Percentiles rank a stretch among this genome's conserved stretches.
Evolutionary conservation across 92 coral and sea anemone species (phyloP).

Genomic region (Montipora capitata): DNA sequence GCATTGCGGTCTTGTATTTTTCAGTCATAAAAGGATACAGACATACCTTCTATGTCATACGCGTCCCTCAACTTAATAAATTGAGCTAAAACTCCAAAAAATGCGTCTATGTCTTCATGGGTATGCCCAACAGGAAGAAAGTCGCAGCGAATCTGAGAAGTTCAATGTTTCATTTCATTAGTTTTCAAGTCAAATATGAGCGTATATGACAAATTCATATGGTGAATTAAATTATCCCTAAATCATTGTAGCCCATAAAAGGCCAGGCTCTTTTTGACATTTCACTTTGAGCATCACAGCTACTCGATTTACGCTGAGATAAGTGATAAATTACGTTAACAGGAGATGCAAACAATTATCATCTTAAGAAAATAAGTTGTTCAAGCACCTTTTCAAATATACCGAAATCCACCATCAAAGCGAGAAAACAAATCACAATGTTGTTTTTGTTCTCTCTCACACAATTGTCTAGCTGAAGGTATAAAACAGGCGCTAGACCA

Average conservation of each 20-base stretch:
- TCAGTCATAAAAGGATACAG: background rate
- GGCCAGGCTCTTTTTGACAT: no score
- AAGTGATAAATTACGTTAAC: background rate
- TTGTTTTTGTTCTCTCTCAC: constrained; percentile 69
- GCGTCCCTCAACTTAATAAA: constrained; percentile 31
- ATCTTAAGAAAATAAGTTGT: background rate
- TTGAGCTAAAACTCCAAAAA: constrained; percentile 67
- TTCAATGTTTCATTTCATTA: background rate
- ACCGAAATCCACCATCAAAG: constrained; percentile 50
- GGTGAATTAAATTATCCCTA: no score
- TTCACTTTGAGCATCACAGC: background rate
- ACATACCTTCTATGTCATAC: constrained; percentile 47
- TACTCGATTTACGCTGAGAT: background rate
- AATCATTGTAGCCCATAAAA: no score
- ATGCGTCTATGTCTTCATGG: constrained; percentile 74
- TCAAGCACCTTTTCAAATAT: constrained; percentile 63
- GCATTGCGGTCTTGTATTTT: background rate
- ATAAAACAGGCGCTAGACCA: constrained; percentile 18
- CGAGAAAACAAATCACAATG: constrained; percentile 34
- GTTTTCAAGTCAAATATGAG: no score
- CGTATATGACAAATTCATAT: no score
- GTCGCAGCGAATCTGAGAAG: constrained; percentile 39
- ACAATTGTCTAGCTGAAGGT: constrained; percentile 71
- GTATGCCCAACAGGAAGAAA: constrained; percentile 74
- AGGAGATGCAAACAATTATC: background rate